These are phyloP conservation scores for Sussaba pulchella DNA, from an alignment of 2,888 invertebrate species.

Conservation along the genomic window DNA sequence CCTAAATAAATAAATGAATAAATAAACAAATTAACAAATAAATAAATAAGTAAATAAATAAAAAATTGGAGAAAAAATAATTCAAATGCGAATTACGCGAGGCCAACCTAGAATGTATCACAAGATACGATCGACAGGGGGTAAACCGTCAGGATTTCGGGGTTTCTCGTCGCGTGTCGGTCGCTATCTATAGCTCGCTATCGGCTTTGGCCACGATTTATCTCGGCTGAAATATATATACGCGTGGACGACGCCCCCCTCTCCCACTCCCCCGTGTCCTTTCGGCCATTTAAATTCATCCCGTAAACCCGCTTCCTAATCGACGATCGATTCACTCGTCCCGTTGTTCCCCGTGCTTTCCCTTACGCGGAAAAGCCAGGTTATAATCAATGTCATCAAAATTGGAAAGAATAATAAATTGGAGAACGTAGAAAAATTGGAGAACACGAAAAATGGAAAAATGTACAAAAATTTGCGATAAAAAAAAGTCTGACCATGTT, in stretches of 20 bases:
- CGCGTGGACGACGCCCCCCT: neutral
- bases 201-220: constrained; percentile 47
- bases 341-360: neutral
- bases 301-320: constrained; percentile 31
- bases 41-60: no score
- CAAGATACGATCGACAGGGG: constrained; percentile 15
- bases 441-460: neutral
- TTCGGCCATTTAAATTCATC: constrained; percentile 36
- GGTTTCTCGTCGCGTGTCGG: constrained; percentile 50
- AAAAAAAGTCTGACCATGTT: constrained; percentile 8
- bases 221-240: constrained; percentile 22
- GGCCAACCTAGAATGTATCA: constrained; percentile 4
- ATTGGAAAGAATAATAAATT: no score
- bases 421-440: neutral
- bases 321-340: constrained; percentile 31
- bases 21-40: neutral
- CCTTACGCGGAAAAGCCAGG: neutral
- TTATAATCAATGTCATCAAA: no score
- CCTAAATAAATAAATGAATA: no score
- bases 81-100: neutral
- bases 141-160: constrained; percentile 32
- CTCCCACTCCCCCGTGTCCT: neutral
- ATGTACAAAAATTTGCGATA: neutral
- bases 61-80: neutral
- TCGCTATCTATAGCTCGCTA: constrained; percentile 36